These are phyloP conservation scores for Poeciliopsis occidentalis DNA, from an alignment of 2,113 vertebrate species.

Conservation along the genomic window DNA sequence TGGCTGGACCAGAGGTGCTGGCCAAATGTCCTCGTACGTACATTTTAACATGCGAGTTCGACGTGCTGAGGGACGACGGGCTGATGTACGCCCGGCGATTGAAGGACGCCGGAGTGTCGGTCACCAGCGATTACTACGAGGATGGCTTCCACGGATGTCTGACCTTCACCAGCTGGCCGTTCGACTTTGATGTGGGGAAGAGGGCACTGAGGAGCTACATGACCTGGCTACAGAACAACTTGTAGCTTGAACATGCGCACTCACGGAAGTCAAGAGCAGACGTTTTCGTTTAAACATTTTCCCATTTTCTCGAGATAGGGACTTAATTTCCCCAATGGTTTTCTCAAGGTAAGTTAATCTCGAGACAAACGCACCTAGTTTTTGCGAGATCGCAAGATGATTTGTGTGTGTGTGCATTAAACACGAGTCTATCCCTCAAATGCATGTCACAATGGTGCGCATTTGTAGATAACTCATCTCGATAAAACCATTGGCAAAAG, in stretches of 20 bases:
- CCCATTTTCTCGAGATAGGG: too few species aligned
- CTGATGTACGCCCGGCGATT: conserved; percentile 89
- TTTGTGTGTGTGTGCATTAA: too few species aligned
- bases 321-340: too few species aligned
- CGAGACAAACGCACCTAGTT: too few species aligned
- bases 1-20: conserved; percentile 83
- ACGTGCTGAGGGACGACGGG: conserved; percentile 92
- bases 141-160: conserved; percentile 93
- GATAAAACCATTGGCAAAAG: too few species aligned
- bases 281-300: too few species aligned
- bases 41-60: conserved; percentile 89
- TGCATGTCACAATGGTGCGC: too few species aligned
- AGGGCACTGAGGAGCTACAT: conserved; percentile 84
- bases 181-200: conserved; percentile 84
- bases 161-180: conserved; percentile 86
- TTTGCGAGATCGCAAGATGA: too few species aligned
- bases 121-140: conserved; percentile 86
- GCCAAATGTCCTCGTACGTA: conserved; percentile 86
- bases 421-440: too few species aligned
- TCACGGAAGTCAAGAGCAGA: too few species aligned
- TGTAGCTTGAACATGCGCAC: conserved; percentile 64
- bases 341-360: too few species aligned
- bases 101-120: conserved; percentile 84
- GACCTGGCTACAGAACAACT: conserved; percentile 88
- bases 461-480: too few species aligned